Evolutionary conservation across 2,888 invertebrate species (phyloP), one percentile per base, ranked within the genome.

Genomic region (Mayetiola destructor): DNA sequence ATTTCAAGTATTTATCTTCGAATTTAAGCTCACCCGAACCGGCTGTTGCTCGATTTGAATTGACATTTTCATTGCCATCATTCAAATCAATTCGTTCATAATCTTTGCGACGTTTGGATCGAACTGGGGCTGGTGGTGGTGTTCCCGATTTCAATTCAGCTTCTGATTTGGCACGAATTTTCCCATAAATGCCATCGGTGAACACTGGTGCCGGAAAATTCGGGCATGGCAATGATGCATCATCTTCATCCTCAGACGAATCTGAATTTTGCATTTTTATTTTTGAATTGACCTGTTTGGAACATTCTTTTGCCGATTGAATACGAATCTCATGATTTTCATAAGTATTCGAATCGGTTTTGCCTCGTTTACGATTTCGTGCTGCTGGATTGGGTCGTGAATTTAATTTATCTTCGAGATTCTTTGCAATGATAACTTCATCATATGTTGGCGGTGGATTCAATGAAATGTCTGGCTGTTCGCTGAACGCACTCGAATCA

Each of bases 181-280:
- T 65, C 14, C 67, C 64, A 62, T 68, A 68, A 4, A 65, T 58
- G 35, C 69, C 68, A 6, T 61, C 55, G 21, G 35, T 42, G 35
- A 59, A 23, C n/a, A 58, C 64, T 1, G 71, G 72, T 12, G 71
- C 64, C n/a, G 72, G 72, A 59, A 62, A 70, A 10, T 62, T 63
- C 1, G 72, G 72, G 68, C 72, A 71, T 2, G 70, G 70, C n/a
- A 60, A 48, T 5, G 48, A 48, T n/a, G 12, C 27, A 4, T 48
- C 55, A 55, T 59, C 16, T 14, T 48, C 59, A 29, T 61, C 61
- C 27, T 20, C 42, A 9, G 58, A 58, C 27, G 58, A 55, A 18
- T 30, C 42, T 2, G 35, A 18, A 3, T 29, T 27, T 3, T 3
- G 8, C 3, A 4, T 5, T n/a, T n/a, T n/a, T n/a, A n/a, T n/a